Conservation (phyloP, 1,140 invertebrate species). For the Lasioglossum albipes region DNA sequence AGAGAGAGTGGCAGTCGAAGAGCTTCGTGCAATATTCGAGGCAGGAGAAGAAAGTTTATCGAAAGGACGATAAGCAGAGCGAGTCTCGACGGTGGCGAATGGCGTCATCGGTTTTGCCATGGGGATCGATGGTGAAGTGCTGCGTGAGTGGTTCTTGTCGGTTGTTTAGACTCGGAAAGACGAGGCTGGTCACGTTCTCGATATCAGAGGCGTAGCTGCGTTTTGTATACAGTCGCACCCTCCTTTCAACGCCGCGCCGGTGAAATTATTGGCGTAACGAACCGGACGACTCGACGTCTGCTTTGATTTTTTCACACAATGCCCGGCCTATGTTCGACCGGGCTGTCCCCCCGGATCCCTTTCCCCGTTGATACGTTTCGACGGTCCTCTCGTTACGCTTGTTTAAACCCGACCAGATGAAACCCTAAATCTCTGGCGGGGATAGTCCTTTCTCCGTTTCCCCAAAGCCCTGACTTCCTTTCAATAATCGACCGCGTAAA, state of each 20-base stretch:
- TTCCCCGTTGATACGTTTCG: neutral
- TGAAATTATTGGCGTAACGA: conserved; percentile 70
- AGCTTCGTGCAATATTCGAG: conserved; percentile 27
- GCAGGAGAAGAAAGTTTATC: conserved; percentile 49
- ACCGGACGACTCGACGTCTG: conserved; percentile 39
- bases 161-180: conserved; percentile 70
- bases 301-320: conserved; percentile 11
- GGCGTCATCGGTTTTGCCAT: conserved; percentile 67
- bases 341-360: neutral
- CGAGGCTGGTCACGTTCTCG: conserved; percentile 68
- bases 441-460: neutral
- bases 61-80: conserved; percentile 63
- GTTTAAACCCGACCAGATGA: neutral
- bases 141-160: conserved; percentile 56
- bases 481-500: too few species aligned
- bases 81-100: conserved; percentile 40
- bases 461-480: neutral
- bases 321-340: neutral
- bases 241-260: conserved; percentile 59
- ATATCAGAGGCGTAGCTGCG: conserved; percentile 56
- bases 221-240: conserved; percentile 57
- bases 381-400: conserved; percentile 19
- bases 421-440: neutral
- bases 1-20: conserved; percentile 6
- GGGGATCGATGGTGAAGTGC: conserved; percentile 43